Evolutionary conservation across 1,140 invertebrate genomes (phyloP), one percentile per base, ranked within the genome.

Genomic region (Trichonephila clavata): DNA sequence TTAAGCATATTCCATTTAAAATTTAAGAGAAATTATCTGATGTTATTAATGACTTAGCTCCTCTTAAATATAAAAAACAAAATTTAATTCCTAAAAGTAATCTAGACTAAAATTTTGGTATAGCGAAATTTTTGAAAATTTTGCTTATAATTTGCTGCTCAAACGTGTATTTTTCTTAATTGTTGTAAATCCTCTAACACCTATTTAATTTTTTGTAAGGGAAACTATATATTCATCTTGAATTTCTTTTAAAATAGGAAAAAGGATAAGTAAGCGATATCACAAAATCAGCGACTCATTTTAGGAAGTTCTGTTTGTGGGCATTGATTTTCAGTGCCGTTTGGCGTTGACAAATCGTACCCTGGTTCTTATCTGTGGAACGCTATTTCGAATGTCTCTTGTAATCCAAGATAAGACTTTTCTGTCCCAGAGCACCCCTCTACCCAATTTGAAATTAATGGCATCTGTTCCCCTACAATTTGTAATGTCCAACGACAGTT

Each of bases 391-490:
- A 61, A 80, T 90, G 71, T 57, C 88, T 80, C 71, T 81, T 50
- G 60, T 84, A 80, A 7, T 4, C 50, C 16, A 21, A 60, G 90
- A 92, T 92, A 92, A 92, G 60, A 61, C 77, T 57, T 50, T 39
- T 43, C 27, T 20, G 43, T 20, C 68, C 65, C 88, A 24, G 1
- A 57, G 8, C 63, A 27, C 65, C n/a, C 57, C 89, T 18, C 5
- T 6, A 3, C 80, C 80, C 80, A 86, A 59, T 92, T 84, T 86
- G 80, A 92, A 92, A 92, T 92, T 86, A 84, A 92, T 92, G 90
- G 80, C 60, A 13, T 24, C 61, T 80, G 80, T 59, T n/a, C 61
- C 20, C 39, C 60, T 39, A 21, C 39, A 21, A 7, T 83, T 83
- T 39, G 80, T 1, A 20, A 10, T 39, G 18, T 21, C 1, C 80